Evolutionary conservation across 1,140 invertebrate genomes (phyloP).

Genomic region (Araneus ventricosus): DNA sequence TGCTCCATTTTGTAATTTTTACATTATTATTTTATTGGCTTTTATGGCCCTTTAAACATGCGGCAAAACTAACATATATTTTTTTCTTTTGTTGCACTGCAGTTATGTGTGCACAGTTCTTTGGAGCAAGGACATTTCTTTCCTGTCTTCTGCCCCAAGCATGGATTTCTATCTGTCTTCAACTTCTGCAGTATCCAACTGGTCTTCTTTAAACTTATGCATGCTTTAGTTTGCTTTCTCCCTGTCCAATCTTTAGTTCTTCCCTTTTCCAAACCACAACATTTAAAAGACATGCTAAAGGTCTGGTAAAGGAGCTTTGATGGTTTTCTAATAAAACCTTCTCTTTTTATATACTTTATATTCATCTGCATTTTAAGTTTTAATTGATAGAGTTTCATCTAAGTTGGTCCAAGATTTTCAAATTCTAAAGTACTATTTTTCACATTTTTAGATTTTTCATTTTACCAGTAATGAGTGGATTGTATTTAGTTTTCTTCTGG

Average conservation of each 20-base stretch:
- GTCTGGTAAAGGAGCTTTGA: not conserved
- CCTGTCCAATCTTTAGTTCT: not conserved
- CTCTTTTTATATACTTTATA: not conserved
- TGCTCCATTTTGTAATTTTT: conserved; percentile 7
- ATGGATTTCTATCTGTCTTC: conserved; percentile 46
- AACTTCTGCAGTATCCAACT: conserved; percentile 1
- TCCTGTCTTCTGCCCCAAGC: conserved; percentile 21
- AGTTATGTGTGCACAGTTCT: conserved; percentile 38
- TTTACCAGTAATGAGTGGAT: too few species aligned
- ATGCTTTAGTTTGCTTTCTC: conserved; percentile 9
- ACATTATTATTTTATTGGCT: not conserved
- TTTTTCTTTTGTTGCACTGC: conserved; percentile 63
- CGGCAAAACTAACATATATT: not conserved
- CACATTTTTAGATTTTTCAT: too few species aligned
- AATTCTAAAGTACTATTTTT: not conserved
- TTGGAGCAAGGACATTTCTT: conserved; percentile 39
- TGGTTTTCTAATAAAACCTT: not conserved
- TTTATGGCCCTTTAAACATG: not conserved
- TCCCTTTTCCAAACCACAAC: not conserved
- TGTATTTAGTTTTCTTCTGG: too few species aligned
- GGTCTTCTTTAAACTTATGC: conserved; percentile 32
- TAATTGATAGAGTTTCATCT: not conserved
- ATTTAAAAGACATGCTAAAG: not conserved
- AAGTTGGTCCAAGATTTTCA: not conserved
- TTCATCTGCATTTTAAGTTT: not conserved